phyloP scores from a whole-genome alignment of 1,140 invertebrate genomes.

The Conus betulinus region DNA sequence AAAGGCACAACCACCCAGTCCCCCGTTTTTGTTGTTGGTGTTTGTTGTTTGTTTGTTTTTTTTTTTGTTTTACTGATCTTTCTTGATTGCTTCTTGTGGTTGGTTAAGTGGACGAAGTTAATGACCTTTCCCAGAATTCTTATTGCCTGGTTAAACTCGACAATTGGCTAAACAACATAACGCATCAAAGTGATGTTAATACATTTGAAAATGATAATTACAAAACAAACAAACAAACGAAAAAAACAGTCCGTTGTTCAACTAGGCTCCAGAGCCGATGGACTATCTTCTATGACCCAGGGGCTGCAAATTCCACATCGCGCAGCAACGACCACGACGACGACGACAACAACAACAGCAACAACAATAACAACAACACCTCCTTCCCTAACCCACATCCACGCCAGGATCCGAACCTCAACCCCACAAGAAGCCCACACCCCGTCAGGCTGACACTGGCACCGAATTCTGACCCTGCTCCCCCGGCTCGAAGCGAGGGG shows the following conservation, averaged over 20 bases:
- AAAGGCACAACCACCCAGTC: too few relatives aligned
- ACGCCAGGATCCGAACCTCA: background rate
- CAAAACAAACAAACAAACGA: background rate
- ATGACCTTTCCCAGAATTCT: too few relatives aligned
- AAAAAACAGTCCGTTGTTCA: background rate
- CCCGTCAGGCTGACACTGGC: background rate
- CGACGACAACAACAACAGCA: background rate
- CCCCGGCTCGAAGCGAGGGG: background rate
- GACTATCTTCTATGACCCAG: background rate
- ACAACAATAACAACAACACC: background rate
- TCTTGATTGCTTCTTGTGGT: too few relatives aligned
- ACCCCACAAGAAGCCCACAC: background rate
- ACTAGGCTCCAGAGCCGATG: background rate
- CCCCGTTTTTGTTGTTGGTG: too few relatives aligned
- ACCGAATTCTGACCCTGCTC: background rate
- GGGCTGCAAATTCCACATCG: too few relatives aligned
- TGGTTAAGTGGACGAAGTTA: too few relatives aligned
- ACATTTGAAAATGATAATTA: background rate
- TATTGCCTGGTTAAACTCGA: too few relatives aligned
- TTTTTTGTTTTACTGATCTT: too few relatives aligned
- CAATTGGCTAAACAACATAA: too few relatives aligned
- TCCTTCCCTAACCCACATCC: background rate
- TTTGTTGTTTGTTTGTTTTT: too few relatives aligned
- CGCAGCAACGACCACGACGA: background rate
- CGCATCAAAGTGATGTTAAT: too few relatives aligned